These are phyloP conservation scores for Melipona bicolor DNA, from an alignment of 2,888 invertebrate genomes.

Conservation along the genomic window DNA sequence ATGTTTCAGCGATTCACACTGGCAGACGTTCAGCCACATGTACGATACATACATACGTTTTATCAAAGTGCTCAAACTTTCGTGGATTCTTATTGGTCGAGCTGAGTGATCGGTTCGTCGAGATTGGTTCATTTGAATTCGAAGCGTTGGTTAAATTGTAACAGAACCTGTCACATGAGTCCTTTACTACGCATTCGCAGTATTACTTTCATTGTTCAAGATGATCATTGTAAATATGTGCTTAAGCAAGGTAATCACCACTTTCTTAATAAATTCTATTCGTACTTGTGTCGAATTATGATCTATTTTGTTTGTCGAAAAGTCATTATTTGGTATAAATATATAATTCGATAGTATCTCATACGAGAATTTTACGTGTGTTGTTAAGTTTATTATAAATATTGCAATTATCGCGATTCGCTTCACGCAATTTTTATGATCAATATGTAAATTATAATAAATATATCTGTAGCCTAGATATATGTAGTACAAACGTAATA, in stretches of 20 bases:
- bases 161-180: slow-evolving; percentile 30
- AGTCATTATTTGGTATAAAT: background rate
- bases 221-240: slow-evolving; percentile 21
- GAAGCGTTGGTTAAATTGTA: slow-evolving; percentile 37
- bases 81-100: slow-evolving; percentile 36
- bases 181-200: slow-evolving; percentile 32
- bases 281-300: background rate
- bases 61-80: slow-evolving; percentile 11
- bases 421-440: slow-evolving; percentile 6
- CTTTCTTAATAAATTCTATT: slow-evolving; percentile 9
- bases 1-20: slow-evolving; percentile 57
- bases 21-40: slow-evolving; percentile 40
- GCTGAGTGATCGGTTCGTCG: background rate
- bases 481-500: background rate
- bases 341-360: background rate
- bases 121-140: slow-evolving; percentile 63
- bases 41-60: slow-evolving; percentile 17
- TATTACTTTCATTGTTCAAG: slow-evolving; percentile 48
- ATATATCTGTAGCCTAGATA: background rate
- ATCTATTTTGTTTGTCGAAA: background rate
- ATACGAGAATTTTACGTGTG: background rate
- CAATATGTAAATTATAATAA: background rate
- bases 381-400: background rate
- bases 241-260: slow-evolving; percentile 5
- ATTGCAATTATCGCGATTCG: background rate